Evolutionary conservation across 64 coral and sea anemone genomes (phyloP).

Genomic region (Montipora sp.): DNA sequence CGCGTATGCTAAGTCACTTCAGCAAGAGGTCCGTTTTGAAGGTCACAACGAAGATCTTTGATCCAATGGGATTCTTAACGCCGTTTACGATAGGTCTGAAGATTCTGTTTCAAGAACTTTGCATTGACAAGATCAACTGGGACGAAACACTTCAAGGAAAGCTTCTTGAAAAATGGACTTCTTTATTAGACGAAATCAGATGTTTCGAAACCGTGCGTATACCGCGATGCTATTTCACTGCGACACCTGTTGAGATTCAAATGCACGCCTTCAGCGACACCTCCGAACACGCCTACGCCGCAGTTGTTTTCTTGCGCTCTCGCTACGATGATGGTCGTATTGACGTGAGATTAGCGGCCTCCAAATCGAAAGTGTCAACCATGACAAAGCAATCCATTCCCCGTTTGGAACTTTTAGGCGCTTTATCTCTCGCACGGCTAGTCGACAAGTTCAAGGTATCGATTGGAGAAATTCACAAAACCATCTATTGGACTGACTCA

Average conservation of each 20-base stretch:
- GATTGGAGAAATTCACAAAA: conserved; percentile 1
- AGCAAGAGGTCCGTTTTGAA: conserved; percentile 51
- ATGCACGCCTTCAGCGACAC: conserved; percentile 65
- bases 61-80: conserved; percentile 72
- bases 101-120: conserved; percentile 80
- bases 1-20: not conserved
- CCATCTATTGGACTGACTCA: conserved; percentile 47
- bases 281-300: conserved; percentile 53
- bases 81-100: conserved; percentile 65
- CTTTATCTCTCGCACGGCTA: conserved; percentile 50
- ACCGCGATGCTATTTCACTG: conserved; percentile 58
- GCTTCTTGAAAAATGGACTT: conserved; percentile 46
- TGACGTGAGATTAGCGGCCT: conserved; percentile 30
- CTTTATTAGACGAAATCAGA: conserved; percentile 46
- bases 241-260: conserved; percentile 28
- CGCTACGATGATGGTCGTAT: conserved; percentile 46
- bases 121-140: conserved; percentile 64
- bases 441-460: conserved; percentile 34
- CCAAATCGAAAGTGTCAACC: conserved; percentile 65
- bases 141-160: conserved; percentile 65
- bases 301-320: conserved; percentile 65
- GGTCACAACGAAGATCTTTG: conserved; percentile 56
- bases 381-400: conserved; percentile 58
- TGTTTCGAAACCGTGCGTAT: conserved; percentile 50
- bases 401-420: conserved; percentile 51